A percentile compares a stretch with the other conserved stretches of the same genome.
Evolutionary conservation across 1,140 invertebrate genomes (phyloP).

Genomic region (Macrobrachium nipponense): DNA sequence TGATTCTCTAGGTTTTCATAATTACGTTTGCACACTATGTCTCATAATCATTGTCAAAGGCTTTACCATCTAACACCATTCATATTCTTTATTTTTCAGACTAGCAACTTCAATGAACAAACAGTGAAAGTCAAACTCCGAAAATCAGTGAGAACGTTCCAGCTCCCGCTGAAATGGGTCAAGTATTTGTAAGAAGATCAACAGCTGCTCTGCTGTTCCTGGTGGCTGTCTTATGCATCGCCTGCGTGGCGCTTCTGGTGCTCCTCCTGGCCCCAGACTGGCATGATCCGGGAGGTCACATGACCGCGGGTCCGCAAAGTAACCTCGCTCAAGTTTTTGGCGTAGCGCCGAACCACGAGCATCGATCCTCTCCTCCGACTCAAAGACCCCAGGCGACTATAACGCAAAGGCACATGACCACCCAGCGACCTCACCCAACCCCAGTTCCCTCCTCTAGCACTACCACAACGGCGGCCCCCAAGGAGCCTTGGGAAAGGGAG

Average conservation of each 20-base stretch:
- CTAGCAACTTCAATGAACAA: not conserved
- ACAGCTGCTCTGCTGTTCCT: conserved; percentile 51
- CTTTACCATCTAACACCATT: no score
- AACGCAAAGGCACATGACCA: not conserved
- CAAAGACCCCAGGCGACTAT: not conserved
- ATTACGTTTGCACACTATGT: no score
- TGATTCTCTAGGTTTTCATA: no score
- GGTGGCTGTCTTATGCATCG: conserved; percentile 40
- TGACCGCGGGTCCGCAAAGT: not conserved
- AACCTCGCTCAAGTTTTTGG: not conserved
- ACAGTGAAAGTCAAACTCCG: not conserved
- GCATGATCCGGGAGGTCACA: conserved; percentile 13
- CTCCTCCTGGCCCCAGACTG: conserved; percentile 51
- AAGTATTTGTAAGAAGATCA: conserved; percentile 52
- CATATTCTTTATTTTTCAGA: not conserved
- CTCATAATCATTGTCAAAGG: no score
- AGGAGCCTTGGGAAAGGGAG: conserved; percentile 67
- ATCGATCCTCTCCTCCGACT: not conserved
- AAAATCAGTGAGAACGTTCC: no score
- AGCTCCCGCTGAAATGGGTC: conserved; percentile 25
- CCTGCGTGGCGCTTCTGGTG: conserved; percentile 55
- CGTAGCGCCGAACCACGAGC: not conserved
- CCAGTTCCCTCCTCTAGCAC: not conserved
- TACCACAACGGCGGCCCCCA: conserved; percentile 23
- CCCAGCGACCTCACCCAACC: not conserved